phyloP scores from a whole-genome alignment of 2,888 invertebrate genomes.

The Boloria euphrosyne region DNA sequence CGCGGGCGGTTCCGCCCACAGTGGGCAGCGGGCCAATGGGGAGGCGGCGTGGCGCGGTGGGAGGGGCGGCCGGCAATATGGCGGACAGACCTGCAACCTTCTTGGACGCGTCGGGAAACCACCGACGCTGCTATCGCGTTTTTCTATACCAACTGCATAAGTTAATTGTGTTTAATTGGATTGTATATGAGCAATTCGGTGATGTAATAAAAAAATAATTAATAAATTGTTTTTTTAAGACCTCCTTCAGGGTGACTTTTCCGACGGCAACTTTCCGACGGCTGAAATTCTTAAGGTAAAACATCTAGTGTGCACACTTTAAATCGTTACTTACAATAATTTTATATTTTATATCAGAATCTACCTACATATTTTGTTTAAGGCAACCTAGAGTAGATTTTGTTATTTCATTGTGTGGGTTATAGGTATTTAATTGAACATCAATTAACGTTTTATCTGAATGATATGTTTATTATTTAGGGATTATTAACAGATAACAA shows the following conservation, averaged over 20 bases:
- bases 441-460: conserved; percentile 18
- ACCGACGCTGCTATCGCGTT: conserved; percentile 47
- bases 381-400: too few relatives aligned
- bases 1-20: conserved; percentile 60
- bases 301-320: conserved; percentile 2
- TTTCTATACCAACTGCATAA: conserved; percentile 31
- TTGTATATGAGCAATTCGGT: conserved; percentile 50
- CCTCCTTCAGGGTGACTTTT: conserved; percentile 6
- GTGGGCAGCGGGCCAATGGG: conserved; percentile 59
- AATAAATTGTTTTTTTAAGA: background rate
- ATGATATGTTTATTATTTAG: conserved; percentile 18
- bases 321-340: too few relatives aligned
- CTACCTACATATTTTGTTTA: too few relatives aligned
- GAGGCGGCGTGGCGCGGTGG: conserved; percentile 49
- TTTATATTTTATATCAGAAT: too few relatives aligned
- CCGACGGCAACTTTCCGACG: conserved; percentile 58
- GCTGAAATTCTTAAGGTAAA: conserved; percentile 28
- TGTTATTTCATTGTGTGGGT: background rate
- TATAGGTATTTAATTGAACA: background rate
- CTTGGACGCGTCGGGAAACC: conserved; percentile 43
- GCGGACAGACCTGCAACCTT: conserved; percentile 59
- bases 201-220: conserved; percentile 21
- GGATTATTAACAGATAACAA: conserved; percentile 19
- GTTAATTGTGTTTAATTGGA: conserved; percentile 59
- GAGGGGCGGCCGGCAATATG: conserved; percentile 75